These are phyloP conservation scores for Tolmerus cingulatus DNA, from an alignment of 2,888 invertebrate species.

Conservation along the genomic window DNA sequence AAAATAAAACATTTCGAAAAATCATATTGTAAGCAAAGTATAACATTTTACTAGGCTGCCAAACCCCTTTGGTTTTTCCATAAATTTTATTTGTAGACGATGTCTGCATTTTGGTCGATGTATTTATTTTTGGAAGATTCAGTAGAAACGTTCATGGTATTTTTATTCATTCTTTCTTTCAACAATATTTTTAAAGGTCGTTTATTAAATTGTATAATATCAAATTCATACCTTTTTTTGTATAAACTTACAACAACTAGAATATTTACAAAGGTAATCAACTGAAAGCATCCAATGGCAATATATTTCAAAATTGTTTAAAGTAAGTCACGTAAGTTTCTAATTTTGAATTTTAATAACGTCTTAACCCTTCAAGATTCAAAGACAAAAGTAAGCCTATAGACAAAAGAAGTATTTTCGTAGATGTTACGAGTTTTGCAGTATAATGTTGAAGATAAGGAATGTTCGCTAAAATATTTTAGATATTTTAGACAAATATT, in stretches of 20 bases:
- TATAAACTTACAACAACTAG: not conserved
- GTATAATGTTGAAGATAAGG: too few species aligned
- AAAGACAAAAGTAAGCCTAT: too few species aligned
- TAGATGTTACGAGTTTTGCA: too few species aligned
- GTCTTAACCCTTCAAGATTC: too few species aligned
- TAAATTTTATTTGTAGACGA: not conserved
- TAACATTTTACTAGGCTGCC: not conserved
- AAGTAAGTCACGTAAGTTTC: too few species aligned
- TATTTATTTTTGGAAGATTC: not conserved
- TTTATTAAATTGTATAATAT: not conserved
- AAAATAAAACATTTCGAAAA: not conserved
- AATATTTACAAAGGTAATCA: not conserved
- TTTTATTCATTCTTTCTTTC: not conserved
- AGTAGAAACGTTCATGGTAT: too few species aligned
- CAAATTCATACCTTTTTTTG: not conserved
- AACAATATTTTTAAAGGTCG: not conserved
- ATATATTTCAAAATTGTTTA: too few species aligned
- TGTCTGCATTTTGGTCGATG: not conserved
- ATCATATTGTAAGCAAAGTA: not conserved
- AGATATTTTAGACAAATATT: too few species aligned
- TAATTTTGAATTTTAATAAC: too few species aligned
- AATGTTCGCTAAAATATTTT: too few species aligned
- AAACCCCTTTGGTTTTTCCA: not conserved
- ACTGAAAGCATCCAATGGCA: too few species aligned
- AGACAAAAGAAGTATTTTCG: too few species aligned